Evolutionary conservation across 1,140 invertebrate genomes (phyloP).

Genomic region (Scaptomyza montana): DNA sequence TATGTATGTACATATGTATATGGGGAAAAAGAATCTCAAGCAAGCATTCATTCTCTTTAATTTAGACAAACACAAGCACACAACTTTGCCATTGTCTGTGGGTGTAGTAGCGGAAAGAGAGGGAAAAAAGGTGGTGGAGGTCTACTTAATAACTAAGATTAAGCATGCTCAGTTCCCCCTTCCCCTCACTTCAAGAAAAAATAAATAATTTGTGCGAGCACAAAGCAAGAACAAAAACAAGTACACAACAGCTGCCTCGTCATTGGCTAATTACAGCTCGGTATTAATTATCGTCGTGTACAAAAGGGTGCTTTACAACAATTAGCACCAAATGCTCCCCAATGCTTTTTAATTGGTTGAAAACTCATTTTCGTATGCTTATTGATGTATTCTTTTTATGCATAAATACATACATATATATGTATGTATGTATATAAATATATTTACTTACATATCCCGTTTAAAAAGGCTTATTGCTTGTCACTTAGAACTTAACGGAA

Average conservation of each 20-base stretch:
- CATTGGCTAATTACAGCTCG: constrained; percentile 72
- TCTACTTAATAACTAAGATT: constrained; percentile 48
- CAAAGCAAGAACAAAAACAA: background rate
- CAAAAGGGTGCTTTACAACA: background rate
- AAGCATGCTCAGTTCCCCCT: background rate
- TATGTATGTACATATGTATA: no score
- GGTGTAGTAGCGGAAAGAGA: no score
- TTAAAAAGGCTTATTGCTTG: no score
- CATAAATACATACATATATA: no score
- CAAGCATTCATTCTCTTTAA: constrained; percentile 23
- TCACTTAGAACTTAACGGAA: no score
- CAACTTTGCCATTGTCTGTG: background rate
- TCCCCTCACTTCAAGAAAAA: background rate
- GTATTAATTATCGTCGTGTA: constrained; percentile 51
- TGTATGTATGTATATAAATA: no score
- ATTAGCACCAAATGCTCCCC: constrained; percentile 4
- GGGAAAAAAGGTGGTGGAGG: background rate
- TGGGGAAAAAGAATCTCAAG: background rate
- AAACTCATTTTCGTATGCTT: no score
- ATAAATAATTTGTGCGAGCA: background rate
- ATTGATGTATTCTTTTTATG: no score
- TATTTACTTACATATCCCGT: no score
- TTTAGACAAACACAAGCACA: background rate
- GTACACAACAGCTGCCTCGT: constrained; percentile 38
- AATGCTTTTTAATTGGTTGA: constrained; percentile 41